Percentiles rank a stretch among this genome's conserved stretches.
Conservation (phyloP, 2,797 vertebrate genomes). For the Cirrhinus molitorella region DNA sequence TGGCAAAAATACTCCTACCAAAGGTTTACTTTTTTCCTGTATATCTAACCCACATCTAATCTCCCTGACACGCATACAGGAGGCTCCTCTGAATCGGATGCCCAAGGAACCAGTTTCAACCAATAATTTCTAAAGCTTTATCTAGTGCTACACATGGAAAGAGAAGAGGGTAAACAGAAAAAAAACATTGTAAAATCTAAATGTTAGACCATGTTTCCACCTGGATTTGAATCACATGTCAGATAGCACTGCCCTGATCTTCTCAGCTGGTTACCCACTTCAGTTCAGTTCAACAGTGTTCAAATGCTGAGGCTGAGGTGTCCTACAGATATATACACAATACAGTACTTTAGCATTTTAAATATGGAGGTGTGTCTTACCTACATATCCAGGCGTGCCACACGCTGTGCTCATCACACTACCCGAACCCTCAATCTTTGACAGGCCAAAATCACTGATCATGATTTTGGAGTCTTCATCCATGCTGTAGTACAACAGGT, state of each 20-base stretch:
- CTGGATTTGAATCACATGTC: background rate
- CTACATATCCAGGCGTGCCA: constrained; percentile 96
- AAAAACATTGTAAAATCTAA: background rate
- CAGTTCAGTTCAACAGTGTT: background rate
- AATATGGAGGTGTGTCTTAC: constrained; percentile 70
- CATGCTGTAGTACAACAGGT: constrained; percentile 95
- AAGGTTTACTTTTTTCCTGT: background rate
- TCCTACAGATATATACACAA: background rate
- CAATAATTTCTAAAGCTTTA: constrained; percentile 5
- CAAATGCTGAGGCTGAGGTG: background rate
- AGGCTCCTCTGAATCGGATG: background rate
- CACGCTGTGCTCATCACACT: constrained; percentile 97
- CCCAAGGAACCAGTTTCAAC: background rate
- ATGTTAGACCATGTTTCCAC: background rate
- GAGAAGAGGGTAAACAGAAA: background rate
- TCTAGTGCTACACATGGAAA: background rate
- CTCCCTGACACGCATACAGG: background rate
- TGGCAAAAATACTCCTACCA: background rate
- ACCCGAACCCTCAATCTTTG: constrained; percentile 91
- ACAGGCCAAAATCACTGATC: constrained; percentile 98
- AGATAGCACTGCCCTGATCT: background rate
- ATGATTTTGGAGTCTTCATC: constrained; percentile 98
- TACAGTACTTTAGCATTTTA: too few species aligned
- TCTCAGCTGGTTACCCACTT: background rate
- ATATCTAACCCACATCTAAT: background rate